phyloP scores from a whole-genome alignment of 1,140 invertebrate genomes.

The Littorina saxatilis region DNA sequence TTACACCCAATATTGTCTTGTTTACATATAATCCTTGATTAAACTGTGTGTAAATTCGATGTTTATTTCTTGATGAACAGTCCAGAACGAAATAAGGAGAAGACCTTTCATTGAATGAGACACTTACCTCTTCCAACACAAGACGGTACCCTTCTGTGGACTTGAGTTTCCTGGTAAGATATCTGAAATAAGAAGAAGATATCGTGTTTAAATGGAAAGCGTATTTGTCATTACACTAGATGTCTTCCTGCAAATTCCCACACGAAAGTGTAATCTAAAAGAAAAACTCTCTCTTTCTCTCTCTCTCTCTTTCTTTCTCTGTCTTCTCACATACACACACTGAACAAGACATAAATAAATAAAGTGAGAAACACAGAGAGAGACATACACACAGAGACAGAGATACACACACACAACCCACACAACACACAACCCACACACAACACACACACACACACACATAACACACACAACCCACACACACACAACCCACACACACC shows the following conservation, averaged over 20 bases:
- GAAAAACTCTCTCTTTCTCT: no score
- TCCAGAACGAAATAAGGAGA: no score
- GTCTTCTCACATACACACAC: neutral
- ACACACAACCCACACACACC: neutral
- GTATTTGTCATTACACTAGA: no score
- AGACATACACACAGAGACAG: neutral
- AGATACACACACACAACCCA: no score
- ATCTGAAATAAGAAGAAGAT: slow-evolving; percentile 76
- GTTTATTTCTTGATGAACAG: no score
- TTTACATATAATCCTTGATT: no score
- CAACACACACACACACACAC: neutral
- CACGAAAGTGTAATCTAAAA: no score
- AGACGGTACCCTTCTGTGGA: slow-evolving; percentile 90
- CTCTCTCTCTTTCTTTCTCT: neutral
- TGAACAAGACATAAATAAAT: neutral
- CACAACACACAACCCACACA: neutral
- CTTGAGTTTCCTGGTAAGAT: slow-evolving; percentile 81
- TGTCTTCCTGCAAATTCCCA: no score
- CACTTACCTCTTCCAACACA: slow-evolving; percentile 81
- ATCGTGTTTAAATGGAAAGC: no score
- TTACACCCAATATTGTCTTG: no score
- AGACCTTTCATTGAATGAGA: neutral
- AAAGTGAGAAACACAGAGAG: neutral
- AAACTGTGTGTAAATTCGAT: no score
- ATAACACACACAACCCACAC: neutral